Conservation (phyloP, 2,113 vertebrate genomes). For the Carassius carassius region DNA sequence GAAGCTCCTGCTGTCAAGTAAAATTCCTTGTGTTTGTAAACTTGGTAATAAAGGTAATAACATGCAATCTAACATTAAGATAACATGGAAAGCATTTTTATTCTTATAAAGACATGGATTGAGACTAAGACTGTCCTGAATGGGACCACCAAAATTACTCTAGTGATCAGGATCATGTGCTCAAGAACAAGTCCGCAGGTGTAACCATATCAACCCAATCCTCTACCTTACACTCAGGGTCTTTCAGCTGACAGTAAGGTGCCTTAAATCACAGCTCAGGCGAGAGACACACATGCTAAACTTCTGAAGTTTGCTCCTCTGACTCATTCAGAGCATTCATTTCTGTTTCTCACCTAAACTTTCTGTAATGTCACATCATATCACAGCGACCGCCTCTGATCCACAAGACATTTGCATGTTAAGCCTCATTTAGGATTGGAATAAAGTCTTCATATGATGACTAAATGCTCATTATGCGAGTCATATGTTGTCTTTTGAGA, state of each 20-base stretch:
- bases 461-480: not conserved
- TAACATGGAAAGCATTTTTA: no score
- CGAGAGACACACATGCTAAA: conserved; percentile 12
- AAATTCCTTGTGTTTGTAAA: no score
- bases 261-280: conserved; percentile 22
- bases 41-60: no score
- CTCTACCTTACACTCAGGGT: no score
- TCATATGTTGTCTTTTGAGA: not conserved
- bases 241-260: no score
- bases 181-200: not conserved
- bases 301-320: not conserved
- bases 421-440: not conserved
- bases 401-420: not conserved
- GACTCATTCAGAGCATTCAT: not conserved
- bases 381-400: not conserved
- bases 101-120: no score
- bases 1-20: no score
- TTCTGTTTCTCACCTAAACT: not conserved
- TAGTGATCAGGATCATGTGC: no score
- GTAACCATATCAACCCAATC: no score
- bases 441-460: not conserved
- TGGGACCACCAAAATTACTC: no score
- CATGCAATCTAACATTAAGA: no score
- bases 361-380: not conserved
- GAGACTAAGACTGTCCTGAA: no score